These are phyloP conservation scores for Drosophila kuntzei DNA, from an alignment of 2,888 invertebrate genomes.

Conservation along the genomic window DNA sequence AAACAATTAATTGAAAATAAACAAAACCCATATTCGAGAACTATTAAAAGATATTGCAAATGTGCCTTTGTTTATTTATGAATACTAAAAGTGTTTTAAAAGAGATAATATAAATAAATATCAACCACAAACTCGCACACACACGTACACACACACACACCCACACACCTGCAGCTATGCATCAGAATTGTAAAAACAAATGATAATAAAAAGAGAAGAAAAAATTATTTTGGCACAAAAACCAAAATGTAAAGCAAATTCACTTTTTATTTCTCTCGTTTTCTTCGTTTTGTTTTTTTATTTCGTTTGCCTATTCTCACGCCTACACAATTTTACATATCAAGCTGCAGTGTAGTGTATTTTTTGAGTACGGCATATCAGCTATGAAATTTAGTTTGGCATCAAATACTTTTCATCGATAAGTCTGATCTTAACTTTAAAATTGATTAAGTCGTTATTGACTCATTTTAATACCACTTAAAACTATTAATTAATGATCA, in stretches of 20 bases:
- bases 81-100: constrained; percentile 41
- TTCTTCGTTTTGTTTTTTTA: constrained; percentile 8
- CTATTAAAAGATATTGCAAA: constrained; percentile 40
- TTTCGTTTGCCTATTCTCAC: constrained; percentile 30
- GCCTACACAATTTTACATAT: constrained; percentile 28
- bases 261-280: constrained; percentile 12
- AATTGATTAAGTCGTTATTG: background rate
- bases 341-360: constrained; percentile 4
- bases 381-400: background rate
- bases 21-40: constrained; percentile 32
- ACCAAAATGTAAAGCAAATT: constrained; percentile 23
- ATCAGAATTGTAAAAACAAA: constrained; percentile 14
- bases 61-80: constrained; percentile 38
- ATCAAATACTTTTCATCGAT: background rate
- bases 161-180: constrained; percentile 18
- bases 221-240: constrained; percentile 38
- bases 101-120: constrained; percentile 49
- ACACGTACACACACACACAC: background rate
- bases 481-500: background rate
- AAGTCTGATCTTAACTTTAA: background rate
- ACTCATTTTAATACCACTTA: background rate
- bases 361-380: constrained; percentile 11
- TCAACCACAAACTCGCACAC: background rate
- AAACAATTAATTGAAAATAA: constrained; percentile 51
- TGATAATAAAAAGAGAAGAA: constrained; percentile 9